Base-by-base conservation (phyloP, 2,888 invertebrate genomes). In the Lamellibrachia satsuma region DNA sequence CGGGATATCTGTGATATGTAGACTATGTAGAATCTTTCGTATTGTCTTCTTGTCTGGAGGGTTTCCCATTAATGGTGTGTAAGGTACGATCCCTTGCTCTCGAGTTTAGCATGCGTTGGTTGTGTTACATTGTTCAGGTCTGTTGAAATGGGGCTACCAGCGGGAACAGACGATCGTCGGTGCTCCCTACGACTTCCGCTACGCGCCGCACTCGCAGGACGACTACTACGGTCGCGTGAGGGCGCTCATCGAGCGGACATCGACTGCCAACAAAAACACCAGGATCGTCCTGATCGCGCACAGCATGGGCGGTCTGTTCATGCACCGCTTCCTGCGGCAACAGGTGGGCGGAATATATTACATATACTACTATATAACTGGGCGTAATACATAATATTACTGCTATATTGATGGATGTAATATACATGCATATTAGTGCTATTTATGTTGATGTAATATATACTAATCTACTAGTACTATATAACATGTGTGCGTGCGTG, bases 101-200 rank as follows among this genome's bases (percentile, higher is more conserved):
- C n/a, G 27, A 0, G n/a, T 6, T 39, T 11, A 15, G 11, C 27
- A 52, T 27, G 27, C 22, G 91, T 11, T 39, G 22, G 15, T 11
- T 75, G 52, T 52, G 51, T 22, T 9, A 52, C 52, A 11, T 15
- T 55, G 39, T 60, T 39, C 93, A 91, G 93, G 51, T 7, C 52
- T 93, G 90, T 27, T n/a, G 27, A 90, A n/a, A 9, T 93, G 92
- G 92, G 93, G 93, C 8, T 93, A 93, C 52, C 1, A 7, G n/a
- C 22, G 92, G 7, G 91, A 91, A 3, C 22, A 52, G 52, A n/a
- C n/a, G 55, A n/a, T 93, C 52, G 55, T 91, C 22, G 93, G 55
- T 11, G 93, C 93, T 15, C 93, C 93, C 2, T 93, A 93, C 91
- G 93, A 93, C 90, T 93, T 92, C 92, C 92, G 93, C 51, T 92